Evolutionary conservation across 2,888 invertebrate species (phyloP), one percentile per base, ranked within the genome.

Genomic region (Gibbula magus): DNA sequence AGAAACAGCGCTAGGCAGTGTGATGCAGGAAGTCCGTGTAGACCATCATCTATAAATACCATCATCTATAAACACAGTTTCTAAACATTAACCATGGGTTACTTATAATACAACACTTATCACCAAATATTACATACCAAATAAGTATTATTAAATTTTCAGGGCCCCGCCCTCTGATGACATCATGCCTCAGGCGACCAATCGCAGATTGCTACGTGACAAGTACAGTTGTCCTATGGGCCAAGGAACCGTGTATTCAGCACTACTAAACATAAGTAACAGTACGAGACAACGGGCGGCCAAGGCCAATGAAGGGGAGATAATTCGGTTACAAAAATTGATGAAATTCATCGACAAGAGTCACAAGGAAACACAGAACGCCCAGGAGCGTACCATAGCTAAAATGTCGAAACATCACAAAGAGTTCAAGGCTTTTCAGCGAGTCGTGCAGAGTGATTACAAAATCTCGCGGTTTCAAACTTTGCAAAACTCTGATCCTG

Each of bases 181-280:
- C 29, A 35, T 22, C 3, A 75, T 75, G 75, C 75, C 75, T 10
- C 75, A 75, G 54, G 75, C 13, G n/a, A 75, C 75, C 25, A 75
- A 75, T 54, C 20, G 75, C n/a, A 54, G 29, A n/a, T 35, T 75
- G 5, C 18, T 75, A n/a, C 52, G 54, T n/a, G 75, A 75, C 53
- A 75, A 53, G 54, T 29, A 54, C 29, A 54, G 32, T 54, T 75
- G 53, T 13, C 75, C 75, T 2, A 75, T 54, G 25, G 75, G 75
- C 0, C 22, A 54, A 18, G 75, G 75, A 20, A 75, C 75, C n/a
- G 75, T 75, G 5, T 75, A 75, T 54, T 35, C 52, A 29, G 75
- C 75, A 1, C 52, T 75, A 16, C 35, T 75, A 18, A 32, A 32
- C 25, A 54, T 52, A n/a, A 75, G 53, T n/a, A 16, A 53, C 25